Evolutionary conservation across 2,888 invertebrate species (phyloP).

Genomic region (Yponomeuta evonymella): DNA sequence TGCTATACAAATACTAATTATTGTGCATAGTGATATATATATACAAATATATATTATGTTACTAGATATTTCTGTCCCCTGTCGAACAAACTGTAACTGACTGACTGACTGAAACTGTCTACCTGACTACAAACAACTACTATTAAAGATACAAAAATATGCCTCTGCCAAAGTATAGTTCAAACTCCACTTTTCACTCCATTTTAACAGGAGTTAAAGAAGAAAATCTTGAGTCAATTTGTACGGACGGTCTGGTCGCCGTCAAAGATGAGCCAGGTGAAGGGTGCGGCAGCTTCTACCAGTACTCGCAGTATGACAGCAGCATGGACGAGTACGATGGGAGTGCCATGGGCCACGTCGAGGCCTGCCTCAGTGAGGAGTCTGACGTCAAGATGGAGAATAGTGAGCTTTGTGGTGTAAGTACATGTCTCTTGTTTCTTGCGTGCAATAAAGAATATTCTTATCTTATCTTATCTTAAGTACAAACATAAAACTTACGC

Average conservation of each 20-base stretch:
- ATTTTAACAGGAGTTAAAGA: background rate
- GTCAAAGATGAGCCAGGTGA: conserved; percentile 16
- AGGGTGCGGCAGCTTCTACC: conserved; percentile 24
- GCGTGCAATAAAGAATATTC: too few relatives aligned
- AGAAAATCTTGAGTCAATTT: background rate
- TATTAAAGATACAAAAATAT: too few relatives aligned
- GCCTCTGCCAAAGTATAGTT: background rate
- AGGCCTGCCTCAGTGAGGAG: conserved; percentile 52
- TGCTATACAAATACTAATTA: too few relatives aligned
- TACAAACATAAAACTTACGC: background rate
- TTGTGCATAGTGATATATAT: too few relatives aligned
- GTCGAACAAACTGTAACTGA: too few relatives aligned
- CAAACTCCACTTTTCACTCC: background rate
- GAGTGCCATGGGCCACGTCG: conserved; percentile 52
- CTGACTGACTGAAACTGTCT: too few relatives aligned
- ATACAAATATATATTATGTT: too few relatives aligned
- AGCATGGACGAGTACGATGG: conserved; percentile 55
- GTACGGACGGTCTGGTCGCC: background rate
- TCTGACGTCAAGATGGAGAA: conserved; percentile 40
- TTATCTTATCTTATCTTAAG: conserved; percentile 23
- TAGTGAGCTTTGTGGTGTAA: conserved; percentile 35
- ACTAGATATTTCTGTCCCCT: too few relatives aligned
- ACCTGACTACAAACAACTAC: too few relatives aligned
- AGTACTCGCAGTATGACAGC: conserved; percentile 44
- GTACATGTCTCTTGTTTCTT: conserved; percentile 9